Conservation (phyloP, 1,140 invertebrate species). For the Uloborus diversus region DNA sequence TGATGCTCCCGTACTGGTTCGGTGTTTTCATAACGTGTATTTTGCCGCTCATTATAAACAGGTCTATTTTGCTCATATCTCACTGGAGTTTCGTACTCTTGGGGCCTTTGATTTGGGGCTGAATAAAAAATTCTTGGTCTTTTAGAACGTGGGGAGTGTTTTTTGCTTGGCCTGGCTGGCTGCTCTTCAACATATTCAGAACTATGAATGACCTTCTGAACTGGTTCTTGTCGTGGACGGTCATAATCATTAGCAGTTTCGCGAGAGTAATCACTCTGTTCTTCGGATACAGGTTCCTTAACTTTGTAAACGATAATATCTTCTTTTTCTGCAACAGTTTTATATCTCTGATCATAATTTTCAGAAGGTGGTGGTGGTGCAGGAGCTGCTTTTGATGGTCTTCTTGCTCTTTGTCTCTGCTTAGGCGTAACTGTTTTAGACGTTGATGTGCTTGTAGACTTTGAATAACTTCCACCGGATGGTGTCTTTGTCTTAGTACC, state of each 20-base stretch:
- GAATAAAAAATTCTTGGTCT: too few relatives aligned
- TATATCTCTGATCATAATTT: neutral
- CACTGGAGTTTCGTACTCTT: too few relatives aligned
- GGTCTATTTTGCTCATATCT: too few relatives aligned
- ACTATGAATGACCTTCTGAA: neutral
- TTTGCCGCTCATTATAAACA: too few relatives aligned
- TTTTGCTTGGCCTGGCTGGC: too few relatives aligned
- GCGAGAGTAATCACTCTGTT: neutral
- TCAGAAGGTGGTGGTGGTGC: neutral
- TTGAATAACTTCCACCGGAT: neutral
- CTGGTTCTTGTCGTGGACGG: neutral
- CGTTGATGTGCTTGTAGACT: conserved; percentile 14
- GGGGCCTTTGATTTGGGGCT: too few relatives aligned
- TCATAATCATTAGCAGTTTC: neutral
- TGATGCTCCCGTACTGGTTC: too few relatives aligned
- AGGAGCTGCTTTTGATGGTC: neutral
- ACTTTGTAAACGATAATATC: neutral
- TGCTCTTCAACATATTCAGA: too few relatives aligned
- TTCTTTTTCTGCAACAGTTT: neutral
- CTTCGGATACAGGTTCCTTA: neutral
- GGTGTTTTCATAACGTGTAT: too few relatives aligned
- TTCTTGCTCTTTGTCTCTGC: neutral
- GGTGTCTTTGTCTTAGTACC: too few relatives aligned
- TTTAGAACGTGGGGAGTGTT: too few relatives aligned
- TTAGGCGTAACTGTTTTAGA: neutral